These are phyloP conservation scores for Oopsacas minuta DNA, from an alignment of 37 sponge, comb jelly and placozoan genomes.

Conservation along the genomic window DNA sequence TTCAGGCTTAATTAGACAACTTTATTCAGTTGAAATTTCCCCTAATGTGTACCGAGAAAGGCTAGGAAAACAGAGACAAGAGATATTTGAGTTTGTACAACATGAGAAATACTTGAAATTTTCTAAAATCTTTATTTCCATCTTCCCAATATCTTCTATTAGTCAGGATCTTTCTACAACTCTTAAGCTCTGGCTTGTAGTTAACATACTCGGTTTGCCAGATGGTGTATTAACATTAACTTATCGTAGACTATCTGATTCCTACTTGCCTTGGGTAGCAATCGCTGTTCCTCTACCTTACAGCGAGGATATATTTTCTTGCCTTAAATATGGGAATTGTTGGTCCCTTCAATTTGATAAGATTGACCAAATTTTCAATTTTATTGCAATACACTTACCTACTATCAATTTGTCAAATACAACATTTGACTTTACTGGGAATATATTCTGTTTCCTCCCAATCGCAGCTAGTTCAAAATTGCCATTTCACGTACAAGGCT, in stretches of 20 bases:
- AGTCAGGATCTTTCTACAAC: not conserved
- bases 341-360: not conserved
- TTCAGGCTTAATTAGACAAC: not conserved
- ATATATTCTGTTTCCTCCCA: constrained; percentile 69
- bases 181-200: not conserved
- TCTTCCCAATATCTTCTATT: not conserved
- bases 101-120: not conserved
- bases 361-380: not conserved
- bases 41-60: not conserved
- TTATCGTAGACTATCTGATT: not conserved
- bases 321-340: not conserved
- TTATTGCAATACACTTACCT: not conserved
- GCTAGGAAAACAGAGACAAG: not conserved
- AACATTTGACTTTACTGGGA: constrained; percentile 20
- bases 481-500: constrained; percentile 66
- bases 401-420: not conserved
- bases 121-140: not conserved
- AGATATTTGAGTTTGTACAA: not conserved
- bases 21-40: not conserved
- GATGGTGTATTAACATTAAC: not conserved
- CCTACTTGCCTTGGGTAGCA: not conserved
- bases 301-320: not conserved
- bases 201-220: not conserved
- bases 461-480: constrained; percentile 26
- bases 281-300: not conserved